Base-by-base conservation (phyloP, 2,113 vertebrate species). In the Sturnira hondurensis region DNA sequence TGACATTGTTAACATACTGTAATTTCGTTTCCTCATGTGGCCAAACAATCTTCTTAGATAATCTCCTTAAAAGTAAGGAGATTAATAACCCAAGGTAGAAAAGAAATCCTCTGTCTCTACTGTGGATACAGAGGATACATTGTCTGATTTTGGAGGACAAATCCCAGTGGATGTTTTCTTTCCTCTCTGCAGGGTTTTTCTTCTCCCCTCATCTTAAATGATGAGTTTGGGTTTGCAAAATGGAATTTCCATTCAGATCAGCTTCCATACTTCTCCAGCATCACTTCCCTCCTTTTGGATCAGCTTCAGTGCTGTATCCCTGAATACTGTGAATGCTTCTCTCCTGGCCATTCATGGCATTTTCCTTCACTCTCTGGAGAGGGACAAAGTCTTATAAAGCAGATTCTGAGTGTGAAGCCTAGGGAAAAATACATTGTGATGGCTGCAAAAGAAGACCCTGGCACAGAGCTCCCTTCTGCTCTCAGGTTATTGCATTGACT, bases 201-300 rank as follows among this genome's bases (percentile, higher is more conserved):
- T 58, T 41, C 45, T 93, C 13, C 31, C 0, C 0, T 77, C 31
- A 78, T 61, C 31, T 47, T 82, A 81, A 93, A 14, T 41, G 26
- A n/a, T 82, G 70, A 86, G 43, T 78, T 95, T 84, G 77, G 28
- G 15, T 88, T 89, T 93, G 70, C 24, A 93, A 58, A 78, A 52
- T 80, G 26, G 17, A 78, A 58, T 73, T 76, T 15, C 43, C 12
- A 36, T 14, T 47, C 86, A 58, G 63, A 16, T 63, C 15, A 24
- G 61, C 58, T 83, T 31, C 65, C 50, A 3, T 14, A 41, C 5
- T 73, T 76, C 33, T 83, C 38, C 50, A 81, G 0, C 19, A 68
- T 67, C 90, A 68, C 16, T 61, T 36, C 24, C 0, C 24, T 71
- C 7, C 11, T 16, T 85, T 63, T n/a, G 24, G n/a, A 20, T 95